Percentiles rank a stretch among this genome's conserved stretches.
Evolutionary conservation across 2,113 vertebrate genomes (phyloP).

Genomic region (Myrmecobius fasciatus): DNA sequence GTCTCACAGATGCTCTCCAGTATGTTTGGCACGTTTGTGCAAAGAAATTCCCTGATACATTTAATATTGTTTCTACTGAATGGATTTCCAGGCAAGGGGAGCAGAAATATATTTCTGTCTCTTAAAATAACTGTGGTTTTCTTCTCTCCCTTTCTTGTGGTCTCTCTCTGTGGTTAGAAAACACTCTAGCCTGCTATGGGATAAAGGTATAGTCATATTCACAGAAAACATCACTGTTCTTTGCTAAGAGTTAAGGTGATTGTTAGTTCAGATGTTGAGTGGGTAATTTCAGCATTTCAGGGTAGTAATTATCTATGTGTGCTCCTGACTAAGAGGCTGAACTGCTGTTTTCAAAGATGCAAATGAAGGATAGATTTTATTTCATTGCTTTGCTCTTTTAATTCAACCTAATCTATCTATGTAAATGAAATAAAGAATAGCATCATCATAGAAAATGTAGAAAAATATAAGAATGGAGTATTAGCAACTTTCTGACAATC

Average conservation of each 20-base stretch:
- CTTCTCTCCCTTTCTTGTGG: not conserved
- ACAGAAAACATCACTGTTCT: not conserved
- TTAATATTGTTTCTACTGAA: not conserved
- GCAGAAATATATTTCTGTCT: not conserved
- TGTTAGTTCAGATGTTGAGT: slow-evolving; percentile 5
- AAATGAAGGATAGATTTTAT: slow-evolving; percentile 50
- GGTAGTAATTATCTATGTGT: not conserved
- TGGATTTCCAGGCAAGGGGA: not conserved
- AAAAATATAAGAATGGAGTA: not conserved
- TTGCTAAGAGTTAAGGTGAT: slow-evolving; percentile 20
- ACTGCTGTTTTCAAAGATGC: slow-evolving; percentile 48
- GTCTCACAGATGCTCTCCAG: slow-evolving; percentile 21
- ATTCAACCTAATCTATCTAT: not conserved
- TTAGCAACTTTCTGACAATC: not conserved
- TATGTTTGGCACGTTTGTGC: not conserved
- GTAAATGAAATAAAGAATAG: not conserved
- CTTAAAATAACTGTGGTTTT: not conserved
- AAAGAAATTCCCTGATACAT: not conserved
- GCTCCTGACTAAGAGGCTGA: not conserved
- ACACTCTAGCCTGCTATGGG: not conserved
- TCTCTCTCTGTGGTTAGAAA: not conserved
- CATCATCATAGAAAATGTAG: not conserved
- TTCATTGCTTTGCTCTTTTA: slow-evolving; percentile 39
- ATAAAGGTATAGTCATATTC: not conserved
- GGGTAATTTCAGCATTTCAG: not conserved